Base-by-base conservation (phyloP, 2,888 invertebrate species). In the Troides helena region DNA sequence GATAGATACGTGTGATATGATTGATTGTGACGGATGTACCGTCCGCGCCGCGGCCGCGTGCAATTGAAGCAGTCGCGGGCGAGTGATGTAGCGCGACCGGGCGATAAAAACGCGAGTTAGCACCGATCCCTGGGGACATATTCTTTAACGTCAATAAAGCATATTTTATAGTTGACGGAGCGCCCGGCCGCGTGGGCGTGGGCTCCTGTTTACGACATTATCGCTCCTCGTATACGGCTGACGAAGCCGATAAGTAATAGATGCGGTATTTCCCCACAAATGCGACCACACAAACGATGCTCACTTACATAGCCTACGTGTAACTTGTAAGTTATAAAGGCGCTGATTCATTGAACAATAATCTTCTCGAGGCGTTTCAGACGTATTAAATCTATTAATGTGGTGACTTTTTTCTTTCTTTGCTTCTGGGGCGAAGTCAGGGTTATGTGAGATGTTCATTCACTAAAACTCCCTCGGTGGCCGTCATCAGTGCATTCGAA, bases 161-260 rank as follows among this genome's bases (percentile, higher is more conserved):
- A 76, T 81, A 85, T 85, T 86, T 87, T 85, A 85, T 85, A 78
- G 73, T 72, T 71, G 72, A 64, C 62, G 66, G 63, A 65, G 65
- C 43, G 58, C 14, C 23, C 61, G 58, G 67, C 64, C 72, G 81
- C 74, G 80, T 81, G 83, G 82, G 83, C 78, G 83, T 76, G 75
- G 64, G 78, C 80, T 79, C 79, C 85, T 87, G 85, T 84, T 85
- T 82, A 81, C 83, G 82, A 85, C 82, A 80, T 83, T 82, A 83
- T 81, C 77, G 74, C 77, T 72, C 72, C 79, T 78, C 80, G 75
- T 59, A 73, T 62, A 46, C 21, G 18, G 25, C 30, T 25, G 39
- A 65, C 7, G 17, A 30, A 63, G 65, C 17, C 17, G 18, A 58
- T 73, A 76, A 60, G 8, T 14, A 65, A 1, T 81, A 76, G 85